These are phyloP conservation scores for Arizona elegans DNA, from an alignment of 2,113 vertebrate species.

Conservation along the genomic window DNA sequence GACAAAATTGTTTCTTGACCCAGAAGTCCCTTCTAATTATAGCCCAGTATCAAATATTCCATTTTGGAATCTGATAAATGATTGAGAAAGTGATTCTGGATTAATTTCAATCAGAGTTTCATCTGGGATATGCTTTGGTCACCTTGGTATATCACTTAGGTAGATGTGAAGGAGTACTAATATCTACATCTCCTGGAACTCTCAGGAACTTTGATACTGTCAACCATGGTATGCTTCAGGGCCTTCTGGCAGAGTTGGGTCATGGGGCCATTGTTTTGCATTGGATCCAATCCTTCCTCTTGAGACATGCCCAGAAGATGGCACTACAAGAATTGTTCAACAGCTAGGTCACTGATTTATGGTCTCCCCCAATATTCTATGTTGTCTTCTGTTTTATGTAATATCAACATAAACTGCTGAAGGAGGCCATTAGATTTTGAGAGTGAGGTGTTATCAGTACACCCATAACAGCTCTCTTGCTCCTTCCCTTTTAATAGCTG, in stretches of 20 bases:
- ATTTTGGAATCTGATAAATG: not conserved
- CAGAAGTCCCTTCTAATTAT: not conserved
- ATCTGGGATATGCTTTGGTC: not conserved
- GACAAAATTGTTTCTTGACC: not conserved
- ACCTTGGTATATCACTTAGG: not conserved
- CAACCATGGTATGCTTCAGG: not conserved
- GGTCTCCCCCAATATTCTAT: not conserved
- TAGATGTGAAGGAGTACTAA: not conserved
- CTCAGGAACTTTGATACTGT: not conserved
- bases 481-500: not conserved
- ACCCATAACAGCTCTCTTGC: not conserved
- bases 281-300: not conserved
- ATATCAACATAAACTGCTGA: not conserved
- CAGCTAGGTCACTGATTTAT: not conserved
- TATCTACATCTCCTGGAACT: not conserved
- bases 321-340: not conserved
- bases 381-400: not conserved
- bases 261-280: not conserved
- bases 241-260: not conserved
- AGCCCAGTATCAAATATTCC: not conserved
- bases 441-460: not conserved
- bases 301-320: not conserved
- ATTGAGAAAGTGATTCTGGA: not conserved
- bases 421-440: not conserved
- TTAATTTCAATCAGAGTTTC: not conserved